Conservation (phyloP, 1,140 invertebrate genomes). For the Drosophila parvula region DNA sequence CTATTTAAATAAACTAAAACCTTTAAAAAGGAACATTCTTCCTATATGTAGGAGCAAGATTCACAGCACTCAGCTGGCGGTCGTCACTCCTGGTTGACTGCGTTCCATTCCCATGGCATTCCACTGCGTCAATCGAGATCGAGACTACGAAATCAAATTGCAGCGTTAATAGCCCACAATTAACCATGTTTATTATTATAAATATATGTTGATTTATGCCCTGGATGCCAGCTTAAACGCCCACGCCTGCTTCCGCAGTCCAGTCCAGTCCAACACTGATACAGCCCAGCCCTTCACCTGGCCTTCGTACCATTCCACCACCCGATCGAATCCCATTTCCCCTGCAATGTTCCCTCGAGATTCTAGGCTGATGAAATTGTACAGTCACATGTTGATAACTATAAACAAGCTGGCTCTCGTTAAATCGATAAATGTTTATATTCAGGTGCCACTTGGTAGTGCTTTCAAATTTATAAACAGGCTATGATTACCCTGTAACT, state of each 20-base stretch:
- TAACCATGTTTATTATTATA: constrained; percentile 33
- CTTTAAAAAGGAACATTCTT: not conserved
- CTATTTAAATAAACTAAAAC: not conserved
- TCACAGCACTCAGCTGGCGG: not conserved
- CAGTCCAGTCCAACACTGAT: not conserved
- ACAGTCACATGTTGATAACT: constrained; percentile 10
- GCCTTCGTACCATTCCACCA: constrained; percentile 31
- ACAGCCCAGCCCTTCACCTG: constrained; percentile 45
- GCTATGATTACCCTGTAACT: no score
- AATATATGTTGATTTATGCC: constrained; percentile 47
- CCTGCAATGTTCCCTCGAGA: not conserved
- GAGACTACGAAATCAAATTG: not conserved
- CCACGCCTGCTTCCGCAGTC: constrained; percentile 66
- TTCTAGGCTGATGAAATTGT: constrained; percentile 23
- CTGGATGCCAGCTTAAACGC: constrained; percentile 38
- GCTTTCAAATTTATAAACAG: not conserved
- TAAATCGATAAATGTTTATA: not conserved
- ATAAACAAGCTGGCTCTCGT: not conserved
- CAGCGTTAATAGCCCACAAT: constrained; percentile 21
- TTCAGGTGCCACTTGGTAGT: not conserved
- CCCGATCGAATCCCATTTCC: constrained; percentile 11
- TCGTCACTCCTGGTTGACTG: constrained; percentile 15
- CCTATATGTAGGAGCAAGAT: not conserved
- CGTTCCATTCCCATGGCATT: constrained; percentile 31
- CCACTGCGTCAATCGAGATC: constrained; percentile 13